A percentile compares a stretch with the other conserved stretches of the same genome.
Conservation (phyloP, 2,113 vertebrate genomes). For the Litocranius walleri region DNA sequence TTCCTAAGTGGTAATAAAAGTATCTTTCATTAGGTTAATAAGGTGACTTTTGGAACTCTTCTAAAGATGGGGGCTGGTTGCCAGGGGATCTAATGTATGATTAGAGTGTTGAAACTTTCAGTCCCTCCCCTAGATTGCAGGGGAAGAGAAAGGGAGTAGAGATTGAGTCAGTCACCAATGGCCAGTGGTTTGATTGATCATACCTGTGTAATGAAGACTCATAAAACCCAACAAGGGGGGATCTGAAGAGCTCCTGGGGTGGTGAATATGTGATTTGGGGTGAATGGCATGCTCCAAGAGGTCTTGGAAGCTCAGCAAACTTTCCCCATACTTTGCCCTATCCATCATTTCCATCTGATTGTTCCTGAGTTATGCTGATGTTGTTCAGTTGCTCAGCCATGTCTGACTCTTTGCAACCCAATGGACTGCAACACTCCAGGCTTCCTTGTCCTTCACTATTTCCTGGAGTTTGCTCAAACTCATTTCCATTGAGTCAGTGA, state of each 20-base stretch:
- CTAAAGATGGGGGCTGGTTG: background rate
- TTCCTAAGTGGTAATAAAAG: background rate
- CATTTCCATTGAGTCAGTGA: background rate
- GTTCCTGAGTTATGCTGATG: background rate
- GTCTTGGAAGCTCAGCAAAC: no score
- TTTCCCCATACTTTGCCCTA: background rate
- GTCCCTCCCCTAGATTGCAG: fast-evolving
- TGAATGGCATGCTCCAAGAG: background rate
- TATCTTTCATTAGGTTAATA: background rate
- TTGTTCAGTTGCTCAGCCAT: background rate
- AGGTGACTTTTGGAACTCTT: background rate
- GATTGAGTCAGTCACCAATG: background rate
- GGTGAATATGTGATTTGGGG: background rate
- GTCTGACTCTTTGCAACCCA: background rate
- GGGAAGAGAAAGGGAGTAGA: background rate
- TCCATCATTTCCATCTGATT: background rate
- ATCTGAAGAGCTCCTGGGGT: background rate
- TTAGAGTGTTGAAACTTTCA: background rate
- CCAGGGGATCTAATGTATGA: background rate
- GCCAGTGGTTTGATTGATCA: background rate
- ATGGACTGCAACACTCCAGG: background rate
- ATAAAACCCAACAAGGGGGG: background rate
- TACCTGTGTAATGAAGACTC: background rate
- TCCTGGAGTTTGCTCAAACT: background rate
- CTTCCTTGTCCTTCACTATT: background rate